These are phyloP conservation scores for Scaeva pyrastri DNA, from an alignment of 2,888 invertebrate species.

Conservation along the genomic window DNA sequence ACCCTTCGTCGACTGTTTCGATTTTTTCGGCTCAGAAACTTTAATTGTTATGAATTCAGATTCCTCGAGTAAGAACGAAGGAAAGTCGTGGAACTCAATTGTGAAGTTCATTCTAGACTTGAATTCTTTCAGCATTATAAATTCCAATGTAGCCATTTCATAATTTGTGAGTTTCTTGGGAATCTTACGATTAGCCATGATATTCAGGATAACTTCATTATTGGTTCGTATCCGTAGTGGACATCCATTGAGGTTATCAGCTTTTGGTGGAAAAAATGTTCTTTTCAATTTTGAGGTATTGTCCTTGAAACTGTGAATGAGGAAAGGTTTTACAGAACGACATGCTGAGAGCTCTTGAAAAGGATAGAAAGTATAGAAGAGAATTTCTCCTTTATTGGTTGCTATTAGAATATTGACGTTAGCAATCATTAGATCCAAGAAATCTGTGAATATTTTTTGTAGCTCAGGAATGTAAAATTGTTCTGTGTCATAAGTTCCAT, in stretches of 20 bases:
- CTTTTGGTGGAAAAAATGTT: background rate
- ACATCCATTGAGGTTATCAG: background rate
- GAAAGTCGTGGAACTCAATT: background rate
- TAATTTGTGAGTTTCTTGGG: background rate
- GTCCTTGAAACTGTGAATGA: background rate
- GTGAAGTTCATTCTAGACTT: constrained; percentile 1
- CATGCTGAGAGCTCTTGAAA: background rate
- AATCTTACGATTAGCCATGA: background rate
- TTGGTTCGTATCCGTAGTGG: background rate
- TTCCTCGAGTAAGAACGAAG: background rate
- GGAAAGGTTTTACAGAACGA: background rate
- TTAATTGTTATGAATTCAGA: background rate
- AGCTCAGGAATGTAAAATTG: background rate
- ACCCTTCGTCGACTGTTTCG: too few species aligned
- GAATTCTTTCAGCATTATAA: background rate
- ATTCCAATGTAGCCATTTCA: background rate
- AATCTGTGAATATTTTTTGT: background rate
- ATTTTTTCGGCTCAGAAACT: background rate
- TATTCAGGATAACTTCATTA: background rate
- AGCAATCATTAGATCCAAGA: background rate
- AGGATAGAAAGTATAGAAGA: background rate
- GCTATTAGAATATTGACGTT: constrained; percentile 2
- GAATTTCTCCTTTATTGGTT: background rate
- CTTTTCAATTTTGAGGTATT: background rate
- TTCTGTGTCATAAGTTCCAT: too few species aligned